Conservation (phyloP, 2,888 invertebrate genomes). For the Cosmorhoe ocellata region DNA sequence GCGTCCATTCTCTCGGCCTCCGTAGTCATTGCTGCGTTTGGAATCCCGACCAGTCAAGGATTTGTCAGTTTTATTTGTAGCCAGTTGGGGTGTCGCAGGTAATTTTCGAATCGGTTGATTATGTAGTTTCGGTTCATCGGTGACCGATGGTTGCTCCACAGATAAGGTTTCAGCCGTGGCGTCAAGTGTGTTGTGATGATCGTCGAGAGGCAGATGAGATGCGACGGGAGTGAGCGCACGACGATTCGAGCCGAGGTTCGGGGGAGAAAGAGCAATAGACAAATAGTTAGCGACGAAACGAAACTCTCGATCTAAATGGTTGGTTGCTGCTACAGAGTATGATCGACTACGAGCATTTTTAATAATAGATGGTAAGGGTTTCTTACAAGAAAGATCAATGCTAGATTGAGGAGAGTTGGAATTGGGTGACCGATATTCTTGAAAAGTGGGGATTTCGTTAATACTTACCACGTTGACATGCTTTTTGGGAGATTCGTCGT, state of each 20-base stretch:
- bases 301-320: constrained; percentile 66
- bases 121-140: constrained; percentile 35
- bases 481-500: constrained; percentile 37
- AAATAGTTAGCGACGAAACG: constrained; percentile 83
- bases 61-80: constrained; percentile 38
- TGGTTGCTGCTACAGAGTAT: constrained; percentile 58
- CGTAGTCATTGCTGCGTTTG: constrained; percentile 84
- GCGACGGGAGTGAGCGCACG: constrained; percentile 73
- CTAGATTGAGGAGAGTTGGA: constrained; percentile 55
- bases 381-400: constrained; percentile 54
- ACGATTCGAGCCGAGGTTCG: constrained; percentile 74
- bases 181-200: constrained; percentile 54
- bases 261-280: constrained; percentile 82
- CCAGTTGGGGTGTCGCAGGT: constrained; percentile 20
- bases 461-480: constrained; percentile 73
- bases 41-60: constrained; percentile 57
- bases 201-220: constrained; percentile 62
- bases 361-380: constrained; percentile 64
- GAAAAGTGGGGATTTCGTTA: constrained; percentile 77
- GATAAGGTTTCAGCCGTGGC: constrained; percentile 40
- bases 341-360: constrained; percentile 65
- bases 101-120: constrained; percentile 18
- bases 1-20: constrained; percentile 80
- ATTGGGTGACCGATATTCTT: constrained; percentile 73
- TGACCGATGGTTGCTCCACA: constrained; percentile 31